Evolutionary conservation across 2,888 invertebrate species (phyloP).

Genomic region (Lobophora halterata): DNA sequence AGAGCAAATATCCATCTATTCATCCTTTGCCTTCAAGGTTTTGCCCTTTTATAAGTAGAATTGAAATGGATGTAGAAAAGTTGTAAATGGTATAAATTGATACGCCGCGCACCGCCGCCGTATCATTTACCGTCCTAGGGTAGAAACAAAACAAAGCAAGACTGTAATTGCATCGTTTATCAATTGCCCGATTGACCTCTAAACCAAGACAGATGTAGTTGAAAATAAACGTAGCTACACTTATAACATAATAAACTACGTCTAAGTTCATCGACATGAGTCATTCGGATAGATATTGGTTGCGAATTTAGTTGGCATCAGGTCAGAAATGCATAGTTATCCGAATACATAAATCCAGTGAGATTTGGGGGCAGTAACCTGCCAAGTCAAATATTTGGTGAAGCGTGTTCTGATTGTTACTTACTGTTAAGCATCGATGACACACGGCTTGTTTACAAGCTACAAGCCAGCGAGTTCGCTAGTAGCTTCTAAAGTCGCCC

Average conservation of each 20-base stretch:
- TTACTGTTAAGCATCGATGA: too few relatives aligned
- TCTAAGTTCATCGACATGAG: constrained; percentile 27
- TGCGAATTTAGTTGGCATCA: constrained; percentile 26
- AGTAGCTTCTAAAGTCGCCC: too few relatives aligned
- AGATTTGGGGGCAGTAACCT: constrained; percentile 3
- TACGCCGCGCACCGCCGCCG: too few relatives aligned
- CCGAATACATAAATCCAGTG: too few relatives aligned
- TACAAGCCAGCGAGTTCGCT: too few relatives aligned
- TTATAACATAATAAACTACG: constrained; percentile 10
- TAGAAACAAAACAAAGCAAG: constrained; percentile 3
- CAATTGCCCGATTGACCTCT: constrained; percentile 21
- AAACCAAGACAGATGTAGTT: constrained; percentile 22
- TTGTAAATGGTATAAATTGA: too few relatives aligned
- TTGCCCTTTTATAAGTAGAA: too few relatives aligned
- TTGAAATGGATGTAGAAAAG: too few relatives aligned
- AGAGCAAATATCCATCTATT: too few relatives aligned
- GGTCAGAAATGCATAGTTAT: constrained; percentile 30
- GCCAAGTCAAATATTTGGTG: constrained; percentile 4
- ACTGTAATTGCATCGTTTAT: constrained; percentile 8
- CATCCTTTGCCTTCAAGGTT: too few relatives aligned
- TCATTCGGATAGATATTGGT: constrained; percentile 20
- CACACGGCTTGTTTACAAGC: too few relatives aligned
- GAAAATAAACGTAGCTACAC: constrained; percentile 13
- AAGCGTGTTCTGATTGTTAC: constrained; percentile 2
- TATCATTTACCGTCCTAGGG: background rate